Evolutionary conservation across 2,113 vertebrate species (phyloP).

Genomic region (Varanus komodoensis): DNA sequence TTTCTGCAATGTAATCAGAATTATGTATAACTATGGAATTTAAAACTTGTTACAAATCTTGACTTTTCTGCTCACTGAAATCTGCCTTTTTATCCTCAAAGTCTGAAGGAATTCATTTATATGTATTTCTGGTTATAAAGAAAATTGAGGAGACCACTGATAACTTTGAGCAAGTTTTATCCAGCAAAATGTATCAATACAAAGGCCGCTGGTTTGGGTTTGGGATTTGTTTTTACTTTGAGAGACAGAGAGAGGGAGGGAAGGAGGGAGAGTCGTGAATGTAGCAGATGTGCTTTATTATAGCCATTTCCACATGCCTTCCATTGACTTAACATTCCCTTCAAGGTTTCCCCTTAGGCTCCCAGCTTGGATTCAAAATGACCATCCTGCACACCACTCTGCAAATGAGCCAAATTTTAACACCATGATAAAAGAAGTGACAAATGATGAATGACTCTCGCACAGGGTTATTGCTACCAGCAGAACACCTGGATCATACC

Average conservation of each 20-base stretch:
- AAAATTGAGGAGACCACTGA: not conserved
- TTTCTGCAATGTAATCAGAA: not conserved
- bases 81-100: not conserved
- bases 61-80: not conserved
- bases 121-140: not conserved
- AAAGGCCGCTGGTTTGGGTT: not conserved
- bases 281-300: conserved; percentile 5
- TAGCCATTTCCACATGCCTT: not conserved
- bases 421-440: not conserved
- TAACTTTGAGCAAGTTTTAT: not conserved
- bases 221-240: not conserved
- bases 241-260: not conserved
- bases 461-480: conserved; percentile 36
- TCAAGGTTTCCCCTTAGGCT: not conserved
- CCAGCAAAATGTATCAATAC: fast-evolving
- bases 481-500: conserved; percentile 24
- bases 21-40: not conserved
- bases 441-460: conserved; percentile 12
- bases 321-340: not conserved
- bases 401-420: not conserved
- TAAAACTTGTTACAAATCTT: not conserved
- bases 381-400: not conserved
- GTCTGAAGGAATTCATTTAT: not conserved
- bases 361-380: not conserved
- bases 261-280: not conserved